Evolutionary conservation across 2,888 invertebrate genomes (phyloP).

Genomic region (Psylliodes chrysocephalus): DNA sequence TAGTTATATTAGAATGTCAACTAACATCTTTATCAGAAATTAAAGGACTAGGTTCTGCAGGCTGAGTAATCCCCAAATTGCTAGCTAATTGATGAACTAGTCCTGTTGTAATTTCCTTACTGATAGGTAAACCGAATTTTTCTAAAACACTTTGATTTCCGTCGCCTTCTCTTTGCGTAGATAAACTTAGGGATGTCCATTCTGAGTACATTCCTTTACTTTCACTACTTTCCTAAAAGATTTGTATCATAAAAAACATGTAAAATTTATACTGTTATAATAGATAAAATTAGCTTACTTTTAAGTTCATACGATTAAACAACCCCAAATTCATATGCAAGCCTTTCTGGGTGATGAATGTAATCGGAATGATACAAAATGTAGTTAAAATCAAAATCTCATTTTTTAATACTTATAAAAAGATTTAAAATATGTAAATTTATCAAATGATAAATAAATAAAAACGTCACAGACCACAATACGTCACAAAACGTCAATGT

Average conservation of each 20-base stretch:
- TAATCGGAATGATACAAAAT: background rate
- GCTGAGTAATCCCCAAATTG: slow-evolving; percentile 78
- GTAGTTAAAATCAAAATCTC: too few relatives aligned
- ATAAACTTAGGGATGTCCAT: slow-evolving; percentile 79
- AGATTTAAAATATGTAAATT: too few relatives aligned
- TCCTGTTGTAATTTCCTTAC: slow-evolving; percentile 83
- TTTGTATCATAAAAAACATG: slow-evolving; percentile 8
- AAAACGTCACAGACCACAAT: too few relatives aligned
- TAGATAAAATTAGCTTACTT: slow-evolving; percentile 65
- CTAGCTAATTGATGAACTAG: slow-evolving; percentile 82
- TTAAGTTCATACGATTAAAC: slow-evolving; percentile 82
- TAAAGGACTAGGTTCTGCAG: slow-evolving; percentile 85
- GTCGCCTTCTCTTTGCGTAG: slow-evolving; percentile 73
- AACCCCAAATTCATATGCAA: slow-evolving; percentile 82
- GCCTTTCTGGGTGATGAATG: slow-evolving; percentile 33
- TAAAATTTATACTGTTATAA: background rate
- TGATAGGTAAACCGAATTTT: slow-evolving; percentile 77
- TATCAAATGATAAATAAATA: too few relatives aligned
- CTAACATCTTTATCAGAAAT: slow-evolving; percentile 85
- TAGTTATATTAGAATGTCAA: too few relatives aligned
- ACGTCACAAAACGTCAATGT: too few relatives aligned
- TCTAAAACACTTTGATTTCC: slow-evolving; percentile 80
- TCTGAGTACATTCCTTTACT: slow-evolving; percentile 84
- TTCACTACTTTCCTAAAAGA: slow-evolving; percentile 68
- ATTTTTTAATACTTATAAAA: too few relatives aligned